Evolutionary conservation across 2,113 vertebrate genomes (phyloP), one percentile per base, ranked within the genome.

Genomic region (Apistogramma diplotaenia): DNA sequence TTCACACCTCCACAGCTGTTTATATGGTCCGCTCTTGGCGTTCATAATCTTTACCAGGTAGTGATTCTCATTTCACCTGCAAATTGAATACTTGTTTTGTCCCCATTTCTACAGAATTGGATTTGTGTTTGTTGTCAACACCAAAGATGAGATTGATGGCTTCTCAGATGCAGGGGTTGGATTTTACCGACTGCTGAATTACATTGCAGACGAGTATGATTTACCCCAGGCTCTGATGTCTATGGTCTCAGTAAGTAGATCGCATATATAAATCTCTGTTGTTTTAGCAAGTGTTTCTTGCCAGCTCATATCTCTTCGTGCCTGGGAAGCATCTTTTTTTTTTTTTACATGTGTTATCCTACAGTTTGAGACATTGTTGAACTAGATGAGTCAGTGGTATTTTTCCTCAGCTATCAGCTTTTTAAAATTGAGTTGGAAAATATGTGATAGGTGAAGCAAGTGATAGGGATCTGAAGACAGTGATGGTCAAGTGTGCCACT

Each of bases 81-180:
- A 90, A 87, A 93, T 90, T 89, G 78, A 91, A 90, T 83, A 79
- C 65, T 85, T 83, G 79, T 88, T 78, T 91, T 87, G 54, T 61
- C 53, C 53, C 78, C 19, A 25, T 83, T 89, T 83, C 81, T 91
- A 51, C 85, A 99, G 98, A 95, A 97, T 99, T 94, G 98, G 98
- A 87, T 96, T 99, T 93, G 96, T 98, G 91, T 98, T 99, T 91
- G 85, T 98, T 92, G 92, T 99, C 93, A 97, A 91, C 94, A 90
- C 95, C 23, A 91, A 96, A 86, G 96, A 97, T 91, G 94, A 95
- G 88, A 91, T 96, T 81, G 96, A 98, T 94, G 97, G 96, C 84
- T 93, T 91, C 85, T 78, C 93, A 49, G 96, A 98, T 73, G 95
- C 95, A 35, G 98, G 97, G 74, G 92, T 98, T 86, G 97, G 96